Conservation (phyloP, 2,797 vertebrate genomes). For the Pseudomugil gertrudae region DNA sequence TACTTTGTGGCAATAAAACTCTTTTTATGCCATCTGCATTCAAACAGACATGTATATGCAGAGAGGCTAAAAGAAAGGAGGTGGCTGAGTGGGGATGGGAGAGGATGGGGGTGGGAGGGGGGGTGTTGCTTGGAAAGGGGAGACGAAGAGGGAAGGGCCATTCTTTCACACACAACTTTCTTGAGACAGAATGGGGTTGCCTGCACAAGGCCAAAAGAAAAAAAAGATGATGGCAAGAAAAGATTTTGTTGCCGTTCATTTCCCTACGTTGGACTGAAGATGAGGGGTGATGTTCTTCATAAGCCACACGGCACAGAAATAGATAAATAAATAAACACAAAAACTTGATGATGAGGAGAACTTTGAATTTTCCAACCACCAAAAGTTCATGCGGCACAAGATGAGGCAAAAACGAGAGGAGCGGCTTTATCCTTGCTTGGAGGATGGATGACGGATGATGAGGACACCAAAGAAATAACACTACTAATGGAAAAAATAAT, state of each 20-base stretch:
- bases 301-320: constrained; percentile 73
- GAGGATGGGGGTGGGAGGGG: constrained; percentile 35
- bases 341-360: constrained; percentile 67
- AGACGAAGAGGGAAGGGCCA: constrained; percentile 66
- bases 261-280: constrained; percentile 85
- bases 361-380: constrained; percentile 87
- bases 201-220: constrained; percentile 77
- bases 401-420: constrained; percentile 88
- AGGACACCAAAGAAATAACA: constrained; percentile 61
- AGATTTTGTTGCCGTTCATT: constrained; percentile 97
- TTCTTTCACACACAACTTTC: constrained; percentile 95
- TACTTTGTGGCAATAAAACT: constrained; percentile 97
- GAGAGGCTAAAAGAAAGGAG: constrained; percentile 76
- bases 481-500: constrained; percentile 33
- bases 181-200: constrained; percentile 85
- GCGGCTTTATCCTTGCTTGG: constrained; percentile 84
- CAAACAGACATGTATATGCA: constrained; percentile 84
- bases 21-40: constrained; percentile 98
- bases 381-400: constrained; percentile 99
- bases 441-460: constrained; percentile 84
- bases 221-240: constrained; percentile 93
- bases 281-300: constrained; percentile 75
- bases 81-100: constrained; percentile 61
- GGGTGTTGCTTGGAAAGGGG: constrained; percentile 49
- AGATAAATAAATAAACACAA: constrained; percentile 50